Base-by-base conservation (phyloP, 2,888 invertebrate species). In the Drosophila limbata region DNA sequence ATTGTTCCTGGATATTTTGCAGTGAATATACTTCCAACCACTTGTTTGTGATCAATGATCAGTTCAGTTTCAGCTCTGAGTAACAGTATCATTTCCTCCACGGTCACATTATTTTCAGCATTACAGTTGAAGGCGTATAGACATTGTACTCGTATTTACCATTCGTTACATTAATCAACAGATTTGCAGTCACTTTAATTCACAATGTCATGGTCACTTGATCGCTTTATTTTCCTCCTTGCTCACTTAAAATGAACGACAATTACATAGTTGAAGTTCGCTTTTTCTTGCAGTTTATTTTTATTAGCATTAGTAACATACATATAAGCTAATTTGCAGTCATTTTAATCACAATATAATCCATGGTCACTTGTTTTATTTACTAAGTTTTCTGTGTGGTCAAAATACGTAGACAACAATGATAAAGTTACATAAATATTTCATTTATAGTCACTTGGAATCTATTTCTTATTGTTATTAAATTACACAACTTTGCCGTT, bases 91-190 rank as follows among this genome's bases (percentile, higher is more conserved):
- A 28, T 50, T 19, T 19, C 35, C 50, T 50, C 50, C 50, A 50
- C 35, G 50, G 50, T 35, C 50, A 50, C 35, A 35, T 35, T 35
- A 50, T 50, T 50, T 50, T 35, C 50, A 50, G n/a, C 50, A 50
- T n/a, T 33, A 50, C 35, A 50, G 33, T 19, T 33, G 31, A 17
- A 6, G 48, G 17, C n/a, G 10, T 48, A 1, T 31, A 1, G 17
- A 17, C 11, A 17, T 31, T 48, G 31, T 33, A 48, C 11, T 33
- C 48, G 6, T 28, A 28, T 44, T 50, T 8, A 13, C 9, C 28
- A 35, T 37, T 15, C 19, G 15, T 52, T 15, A 39, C 10, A n/a
- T 52, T 52, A 39, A n/a, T 39, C 25, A 52, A 25, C 52, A 15
- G 21, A 52, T 52, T 52, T 52, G 39, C 39, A 37, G 15, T 25